A percentile compares a stretch with the other conserved stretches of the same genome.
Evolutionary conservation across 2,888 invertebrate genomes (phyloP).

Genomic region (Argynnis bischoffii): DNA sequence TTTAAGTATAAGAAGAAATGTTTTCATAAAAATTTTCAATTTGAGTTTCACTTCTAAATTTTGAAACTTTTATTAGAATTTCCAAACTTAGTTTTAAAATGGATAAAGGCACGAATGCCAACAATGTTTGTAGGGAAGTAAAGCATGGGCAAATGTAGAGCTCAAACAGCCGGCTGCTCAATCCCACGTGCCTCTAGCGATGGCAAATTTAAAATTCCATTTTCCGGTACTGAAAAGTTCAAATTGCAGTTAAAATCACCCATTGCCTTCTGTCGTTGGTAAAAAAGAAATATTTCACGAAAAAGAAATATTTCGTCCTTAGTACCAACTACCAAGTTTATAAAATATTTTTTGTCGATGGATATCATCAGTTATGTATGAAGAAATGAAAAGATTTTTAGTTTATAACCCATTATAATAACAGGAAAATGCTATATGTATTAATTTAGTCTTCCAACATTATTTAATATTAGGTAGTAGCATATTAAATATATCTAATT

Average conservation of each 20-base stretch:
- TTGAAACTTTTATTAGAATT: slow-evolving; percentile 2
- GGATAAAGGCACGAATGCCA: slow-evolving; percentile 6
- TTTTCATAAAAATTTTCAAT: too few relatives aligned
- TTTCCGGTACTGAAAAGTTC: slow-evolving; percentile 60
- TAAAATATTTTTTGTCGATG: not conserved
- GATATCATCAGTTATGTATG: not conserved
- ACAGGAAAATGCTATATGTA: too few relatives aligned
- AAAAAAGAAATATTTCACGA: slow-evolving; percentile 1
- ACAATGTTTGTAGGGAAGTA: slow-evolving; percentile 44
- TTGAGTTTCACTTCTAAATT: slow-evolving; percentile 1
- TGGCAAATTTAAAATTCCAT: slow-evolving; percentile 74
- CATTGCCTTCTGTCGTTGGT: slow-evolving; percentile 23
- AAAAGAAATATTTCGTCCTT: not conserved
- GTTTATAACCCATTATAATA: too few relatives aligned
- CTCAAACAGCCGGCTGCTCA: slow-evolving; percentile 47
- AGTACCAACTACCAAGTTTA: slow-evolving; percentile 1
- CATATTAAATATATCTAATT: too few relatives aligned
- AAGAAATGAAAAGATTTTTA: not conserved
- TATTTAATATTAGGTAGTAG: too few relatives aligned
- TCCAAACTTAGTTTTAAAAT: slow-evolving; percentile 8
- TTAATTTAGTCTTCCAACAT: too few relatives aligned
- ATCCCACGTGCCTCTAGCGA: slow-evolving; percentile 52
- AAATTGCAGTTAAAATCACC: slow-evolving; percentile 55
- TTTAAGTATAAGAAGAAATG: too few relatives aligned
- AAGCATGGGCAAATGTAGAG: slow-evolving; percentile 43